Conservation (phyloP, 1,140 invertebrate genomes). For the Daktulosphaira vitifoliae region DNA sequence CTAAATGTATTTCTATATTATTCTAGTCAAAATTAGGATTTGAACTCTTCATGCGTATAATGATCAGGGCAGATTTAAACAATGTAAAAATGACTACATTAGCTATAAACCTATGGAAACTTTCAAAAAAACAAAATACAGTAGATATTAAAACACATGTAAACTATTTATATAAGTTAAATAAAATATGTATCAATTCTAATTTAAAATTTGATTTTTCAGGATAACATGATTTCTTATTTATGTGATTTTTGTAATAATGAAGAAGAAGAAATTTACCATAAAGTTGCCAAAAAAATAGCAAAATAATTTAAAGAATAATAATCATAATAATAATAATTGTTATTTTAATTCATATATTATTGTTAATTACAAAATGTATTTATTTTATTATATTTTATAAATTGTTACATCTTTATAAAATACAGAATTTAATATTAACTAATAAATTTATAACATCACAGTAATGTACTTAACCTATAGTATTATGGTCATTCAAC, state of each 20-base stretch:
- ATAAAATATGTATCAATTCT: neutral
- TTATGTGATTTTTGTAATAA: slow-evolving; percentile 13
- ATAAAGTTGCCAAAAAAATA: slow-evolving; percentile 7
- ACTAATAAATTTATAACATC: slow-evolving; percentile 6
- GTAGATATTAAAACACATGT: slow-evolving; percentile 48
- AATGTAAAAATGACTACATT: slow-evolving; percentile 52
- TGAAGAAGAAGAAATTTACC: slow-evolving; percentile 11
- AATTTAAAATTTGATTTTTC: neutral
- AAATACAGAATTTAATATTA: slow-evolving; percentile 1
- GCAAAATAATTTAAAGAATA: neutral
- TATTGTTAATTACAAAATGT: too few species aligned
- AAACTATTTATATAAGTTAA: slow-evolving; percentile 34
- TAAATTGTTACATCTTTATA: neutral
- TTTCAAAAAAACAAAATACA: slow-evolving; percentile 55
- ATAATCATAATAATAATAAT: neutral
- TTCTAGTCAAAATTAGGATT: slow-evolving; percentile 55
- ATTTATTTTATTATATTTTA: too few species aligned
- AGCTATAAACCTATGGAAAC: slow-evolving; percentile 67
- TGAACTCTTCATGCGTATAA: slow-evolving; percentile 64
- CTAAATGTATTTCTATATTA: slow-evolving; percentile 30
- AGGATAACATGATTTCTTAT: slow-evolving; percentile 3
- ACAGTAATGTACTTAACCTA: too few species aligned
- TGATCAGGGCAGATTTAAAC: slow-evolving; percentile 59
- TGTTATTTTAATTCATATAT: too few species aligned
- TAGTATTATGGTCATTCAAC: too few species aligned